phyloP scores from a whole-genome alignment of 2,797 vertebrate genomes.

The Takifugu ocellatus region DNA sequence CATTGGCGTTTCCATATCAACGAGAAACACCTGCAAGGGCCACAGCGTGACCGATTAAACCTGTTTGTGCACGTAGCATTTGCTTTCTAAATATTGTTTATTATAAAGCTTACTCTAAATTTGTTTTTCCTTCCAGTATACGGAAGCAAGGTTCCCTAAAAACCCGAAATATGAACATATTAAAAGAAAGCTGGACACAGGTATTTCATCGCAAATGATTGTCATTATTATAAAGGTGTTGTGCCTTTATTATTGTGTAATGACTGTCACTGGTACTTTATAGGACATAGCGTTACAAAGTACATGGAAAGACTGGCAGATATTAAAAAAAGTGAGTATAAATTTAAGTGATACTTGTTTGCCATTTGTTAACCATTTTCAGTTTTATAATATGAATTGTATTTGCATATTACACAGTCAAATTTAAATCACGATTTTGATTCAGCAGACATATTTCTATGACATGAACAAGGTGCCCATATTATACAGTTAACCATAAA shows the following conservation, averaged over 20 bases:
- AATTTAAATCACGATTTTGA: no score
- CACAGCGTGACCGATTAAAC: no score
- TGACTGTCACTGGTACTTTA: neutral
- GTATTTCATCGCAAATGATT: slow-evolving; percentile 55
- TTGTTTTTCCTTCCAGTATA: slow-evolving; percentile 69
- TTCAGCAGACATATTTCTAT: no score
- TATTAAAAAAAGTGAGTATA: slow-evolving; percentile 88
- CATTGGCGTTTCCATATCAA: slow-evolving; percentile 38
- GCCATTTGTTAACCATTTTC: no score
- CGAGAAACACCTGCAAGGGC: slow-evolving; percentile 13
- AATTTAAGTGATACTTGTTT: no score
- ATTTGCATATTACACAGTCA: no score
- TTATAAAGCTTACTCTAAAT: fast-evolving
- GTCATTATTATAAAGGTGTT: neutral
- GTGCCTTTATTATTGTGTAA: neutral
- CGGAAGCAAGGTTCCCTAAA: slow-evolving; percentile 84
- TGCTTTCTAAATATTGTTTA: neutral
- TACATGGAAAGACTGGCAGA: slow-evolving; percentile 89
- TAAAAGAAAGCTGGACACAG: slow-evolving; percentile 88
- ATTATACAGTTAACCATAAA: no score
- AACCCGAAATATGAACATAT: slow-evolving; percentile 88
- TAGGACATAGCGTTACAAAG: slow-evolving; percentile 88
- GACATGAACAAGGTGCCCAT: no score
- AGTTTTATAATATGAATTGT: no score
- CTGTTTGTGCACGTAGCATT: neutral